phyloP scores from a whole-genome alignment of 2,888 invertebrate species.

The Napeogenes sylphis region DNA sequence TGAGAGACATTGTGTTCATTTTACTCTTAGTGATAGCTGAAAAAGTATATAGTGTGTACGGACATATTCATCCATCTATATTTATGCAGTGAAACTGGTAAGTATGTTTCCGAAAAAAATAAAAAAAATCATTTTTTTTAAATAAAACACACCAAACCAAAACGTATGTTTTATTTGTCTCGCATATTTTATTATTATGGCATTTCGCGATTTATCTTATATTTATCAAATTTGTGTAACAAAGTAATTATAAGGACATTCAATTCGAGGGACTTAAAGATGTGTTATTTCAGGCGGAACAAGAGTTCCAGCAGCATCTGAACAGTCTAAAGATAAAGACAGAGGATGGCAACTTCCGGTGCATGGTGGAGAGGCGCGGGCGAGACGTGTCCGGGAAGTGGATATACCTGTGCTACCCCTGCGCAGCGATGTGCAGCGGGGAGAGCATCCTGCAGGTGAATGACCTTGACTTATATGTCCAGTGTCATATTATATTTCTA shows the following conservation, averaged over 20 bases:
- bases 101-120: constrained; percentile 42
- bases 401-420: constrained; percentile 74
- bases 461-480: constrained; percentile 7
- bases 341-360: constrained; percentile 62
- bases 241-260: no score
- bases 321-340: constrained; percentile 66
- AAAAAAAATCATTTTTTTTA: constrained; percentile 29
- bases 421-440: constrained; percentile 70
- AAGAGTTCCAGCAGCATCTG: constrained; percentile 65
- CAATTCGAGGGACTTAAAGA: no score
- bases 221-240: no score
- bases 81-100: constrained; percentile 38
- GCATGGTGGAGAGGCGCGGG: constrained; percentile 69
- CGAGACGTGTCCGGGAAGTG: constrained; percentile 66
- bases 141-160: constrained; percentile 42
- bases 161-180: constrained; percentile 33
- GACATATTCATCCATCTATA: background rate
- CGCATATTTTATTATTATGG: constrained; percentile 8
- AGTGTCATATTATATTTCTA: background rate
- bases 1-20: no score
- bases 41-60: background rate
- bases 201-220: background rate
- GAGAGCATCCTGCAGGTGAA: constrained; percentile 64
- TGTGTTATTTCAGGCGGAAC: constrained; percentile 56
- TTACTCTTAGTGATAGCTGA: background rate